phyloP scores from a whole-genome alignment of 2,888 invertebrate species.

The Entomobrya proxima region DNA sequence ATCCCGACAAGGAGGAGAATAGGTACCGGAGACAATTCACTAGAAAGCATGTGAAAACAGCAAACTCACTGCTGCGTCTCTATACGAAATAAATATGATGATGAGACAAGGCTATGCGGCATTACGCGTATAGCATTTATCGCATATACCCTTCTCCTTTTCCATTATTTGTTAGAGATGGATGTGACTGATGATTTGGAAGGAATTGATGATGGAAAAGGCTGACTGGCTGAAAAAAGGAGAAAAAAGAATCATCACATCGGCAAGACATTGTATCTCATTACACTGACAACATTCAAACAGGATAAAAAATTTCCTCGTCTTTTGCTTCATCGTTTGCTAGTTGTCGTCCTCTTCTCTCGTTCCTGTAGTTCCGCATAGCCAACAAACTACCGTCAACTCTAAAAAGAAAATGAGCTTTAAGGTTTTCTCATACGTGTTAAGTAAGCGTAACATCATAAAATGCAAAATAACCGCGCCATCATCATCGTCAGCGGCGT shows the following conservation, averaged over 20 bases:
- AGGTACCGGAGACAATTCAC: constrained; percentile 12
- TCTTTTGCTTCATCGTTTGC: constrained; percentile 19
- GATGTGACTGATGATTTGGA: constrained; percentile 74
- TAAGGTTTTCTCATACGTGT: constrained; percentile 59
- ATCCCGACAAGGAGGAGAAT: background rate
- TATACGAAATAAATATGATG: constrained; percentile 1
- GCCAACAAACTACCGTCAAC: background rate
- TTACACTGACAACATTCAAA: constrained; percentile 69
- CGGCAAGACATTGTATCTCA: constrained; percentile 74
- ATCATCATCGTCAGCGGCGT: constrained; percentile 48
- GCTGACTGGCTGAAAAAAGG: constrained; percentile 59
- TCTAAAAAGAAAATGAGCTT: constrained; percentile 60
- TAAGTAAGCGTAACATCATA: constrained; percentile 68
- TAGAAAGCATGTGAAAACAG: constrained; percentile 41
- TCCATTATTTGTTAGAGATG: constrained; percentile 65
- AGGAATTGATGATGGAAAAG: constrained; percentile 74
- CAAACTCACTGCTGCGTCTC: constrained; percentile 17
- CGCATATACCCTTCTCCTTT: constrained; percentile 10
- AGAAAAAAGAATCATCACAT: constrained; percentile 40
- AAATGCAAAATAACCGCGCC: constrained; percentile 65
- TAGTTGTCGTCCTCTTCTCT: constrained; percentile 32
- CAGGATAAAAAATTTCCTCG: constrained; percentile 56
- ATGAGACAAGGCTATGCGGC: constrained; percentile 3
- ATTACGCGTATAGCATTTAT: background rate
- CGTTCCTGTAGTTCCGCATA: background rate